phyloP scores from a whole-genome alignment of 2,888 invertebrate species.

The Teinopalpus imperialis region DNA sequence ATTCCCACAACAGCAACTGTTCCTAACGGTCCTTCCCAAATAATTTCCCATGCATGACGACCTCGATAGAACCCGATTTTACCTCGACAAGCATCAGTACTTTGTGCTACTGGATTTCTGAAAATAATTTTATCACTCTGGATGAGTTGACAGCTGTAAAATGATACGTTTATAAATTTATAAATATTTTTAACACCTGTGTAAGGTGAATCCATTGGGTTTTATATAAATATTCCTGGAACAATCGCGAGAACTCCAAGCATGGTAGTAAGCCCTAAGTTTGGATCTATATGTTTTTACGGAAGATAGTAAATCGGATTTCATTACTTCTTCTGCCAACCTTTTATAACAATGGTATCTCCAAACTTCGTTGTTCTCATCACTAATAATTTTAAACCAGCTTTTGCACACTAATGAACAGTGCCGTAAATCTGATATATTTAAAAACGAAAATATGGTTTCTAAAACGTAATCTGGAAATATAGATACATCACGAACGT shows the following conservation, averaged over 20 bases:
- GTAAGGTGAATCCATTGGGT: slow-evolving; percentile 97
- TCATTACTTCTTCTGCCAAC: slow-evolving; percentile 91
- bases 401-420: slow-evolving; percentile 96
- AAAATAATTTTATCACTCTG: too few species aligned
- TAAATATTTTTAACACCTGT: slow-evolving; percentile 86
- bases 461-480: slow-evolving; percentile 92
- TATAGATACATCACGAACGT: slow-evolving; percentile 66
- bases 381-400: slow-evolving; percentile 94
- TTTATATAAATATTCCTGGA: slow-evolving; percentile 98
- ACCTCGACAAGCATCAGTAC: slow-evolving; percentile 96
- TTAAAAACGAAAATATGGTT: slow-evolving; percentile 95
- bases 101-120: slow-evolving; percentile 98
- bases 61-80: slow-evolving; percentile 96
- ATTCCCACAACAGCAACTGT: slow-evolving; percentile 99
- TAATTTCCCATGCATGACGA: slow-evolving; percentile 98
- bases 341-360: slow-evolving; percentile 92
- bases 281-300: slow-evolving; percentile 96
- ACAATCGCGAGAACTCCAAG: slow-evolving; percentile 99
- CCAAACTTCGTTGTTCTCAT: slow-evolving; percentile 98
- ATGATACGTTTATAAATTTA: too few species aligned
- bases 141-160: too few species aligned
- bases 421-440: slow-evolving; percentile 91
- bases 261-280: slow-evolving; percentile 94
- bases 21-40: slow-evolving; percentile 99
- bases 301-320: slow-evolving; percentile 94